Conservation (phyloP, 2,113 vertebrate species). For the Xyrauchen texanus region DNA sequence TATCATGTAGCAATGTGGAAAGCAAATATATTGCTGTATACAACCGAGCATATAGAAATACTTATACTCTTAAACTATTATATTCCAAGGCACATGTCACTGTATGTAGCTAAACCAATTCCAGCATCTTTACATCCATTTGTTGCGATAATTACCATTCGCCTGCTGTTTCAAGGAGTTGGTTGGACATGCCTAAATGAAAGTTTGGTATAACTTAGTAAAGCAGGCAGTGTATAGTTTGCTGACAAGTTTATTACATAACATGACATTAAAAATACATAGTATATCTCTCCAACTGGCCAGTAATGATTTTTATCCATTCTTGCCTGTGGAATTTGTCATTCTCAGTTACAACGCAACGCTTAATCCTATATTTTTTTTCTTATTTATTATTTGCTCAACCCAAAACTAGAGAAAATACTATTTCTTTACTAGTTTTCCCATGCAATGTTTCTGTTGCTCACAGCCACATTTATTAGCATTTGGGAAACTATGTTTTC, state of each 20-base stretch:
- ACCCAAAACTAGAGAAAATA: neutral
- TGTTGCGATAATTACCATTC: conserved; percentile 1
- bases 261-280: neutral
- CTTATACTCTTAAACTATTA: conserved; percentile 38
- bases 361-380: neutral
- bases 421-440: neutral
- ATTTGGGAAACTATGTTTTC: conserved; percentile 11
- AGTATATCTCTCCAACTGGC: neutral
- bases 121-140: conserved; percentile 19
- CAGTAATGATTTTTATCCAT: neutral
- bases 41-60: too few species aligned
- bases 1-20: conserved; percentile 49
- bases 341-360: conserved; percentile 9
- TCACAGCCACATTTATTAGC: conserved; percentile 17
- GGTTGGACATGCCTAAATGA: too few species aligned
- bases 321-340: conserved; percentile 23
- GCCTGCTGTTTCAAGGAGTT: too few species aligned
- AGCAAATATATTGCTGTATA: conserved; percentile 15
- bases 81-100: conserved; percentile 24
- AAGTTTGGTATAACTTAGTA: neutral
- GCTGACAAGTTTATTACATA: neutral
- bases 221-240: conserved; percentile 18
- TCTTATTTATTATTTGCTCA: neutral
- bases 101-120: conserved; percentile 26
- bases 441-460: conserved; percentile 5